Conservation (phyloP, 2,113 vertebrate species). For the Coregonus clupeaformis region DNA sequence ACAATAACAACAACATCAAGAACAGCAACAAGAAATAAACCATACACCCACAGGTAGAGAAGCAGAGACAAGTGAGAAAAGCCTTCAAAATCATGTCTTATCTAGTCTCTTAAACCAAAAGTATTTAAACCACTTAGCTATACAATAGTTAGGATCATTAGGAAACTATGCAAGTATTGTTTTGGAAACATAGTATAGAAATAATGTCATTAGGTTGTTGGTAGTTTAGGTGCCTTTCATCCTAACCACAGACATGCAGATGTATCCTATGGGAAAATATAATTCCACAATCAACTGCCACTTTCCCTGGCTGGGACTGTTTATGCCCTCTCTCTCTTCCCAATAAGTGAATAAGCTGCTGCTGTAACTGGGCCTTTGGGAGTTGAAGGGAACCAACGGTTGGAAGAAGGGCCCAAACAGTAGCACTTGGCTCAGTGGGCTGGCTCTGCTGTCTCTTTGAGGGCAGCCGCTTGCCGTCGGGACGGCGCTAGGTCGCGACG, state of each 20-base stretch:
- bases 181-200: constrained; percentile 10
- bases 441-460: constrained; percentile 44
- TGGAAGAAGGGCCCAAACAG: constrained; percentile 46
- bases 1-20: not conserved
- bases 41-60: not conserved
- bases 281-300: constrained; percentile 28
- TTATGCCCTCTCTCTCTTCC: constrained; percentile 26
- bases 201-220: constrained; percentile 12
- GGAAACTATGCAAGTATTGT: constrained; percentile 20
- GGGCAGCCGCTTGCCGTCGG: not conserved
- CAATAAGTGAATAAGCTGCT: constrained; percentile 31
- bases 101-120: constrained; percentile 11
- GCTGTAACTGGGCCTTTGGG: constrained; percentile 33
- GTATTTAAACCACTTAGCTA: constrained; percentile 9
- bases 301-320: constrained; percentile 33
- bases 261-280: constrained; percentile 23
- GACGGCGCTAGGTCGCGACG: not conserved
- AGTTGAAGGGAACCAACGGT: constrained; percentile 24
- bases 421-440: constrained; percentile 49
- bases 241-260: constrained; percentile 28
- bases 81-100: constrained; percentile 11
- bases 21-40: not conserved
- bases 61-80: not conserved
- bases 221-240: constrained; percentile 7
- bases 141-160: constrained; percentile 16